Conservation (phyloP, 2,113 vertebrate genomes). For the Tauraco erythrolophus region DNA sequence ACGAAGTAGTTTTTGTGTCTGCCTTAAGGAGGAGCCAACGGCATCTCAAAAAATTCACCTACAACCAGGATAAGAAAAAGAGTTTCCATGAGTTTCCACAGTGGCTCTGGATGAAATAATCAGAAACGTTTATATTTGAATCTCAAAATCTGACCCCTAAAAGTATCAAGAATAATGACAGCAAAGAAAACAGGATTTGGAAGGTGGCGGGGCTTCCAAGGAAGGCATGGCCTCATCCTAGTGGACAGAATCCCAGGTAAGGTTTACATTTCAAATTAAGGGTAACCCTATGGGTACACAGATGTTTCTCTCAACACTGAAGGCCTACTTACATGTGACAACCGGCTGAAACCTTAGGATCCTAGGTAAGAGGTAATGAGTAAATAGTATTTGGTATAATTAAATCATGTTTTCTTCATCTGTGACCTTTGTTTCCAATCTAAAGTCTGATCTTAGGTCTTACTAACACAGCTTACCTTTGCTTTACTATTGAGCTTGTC, state of each 20-base stretch:
- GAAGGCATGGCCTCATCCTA: not conserved
- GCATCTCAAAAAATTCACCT: not conserved
- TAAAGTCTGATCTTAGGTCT: not conserved
- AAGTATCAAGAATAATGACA: not conserved
- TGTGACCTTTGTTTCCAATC: not conserved
- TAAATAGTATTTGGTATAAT: not conserved
- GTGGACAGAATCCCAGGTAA: not conserved
- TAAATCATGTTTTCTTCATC: not conserved
- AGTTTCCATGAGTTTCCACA: not conserved
- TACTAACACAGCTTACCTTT: not conserved
- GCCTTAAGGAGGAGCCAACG: not conserved
- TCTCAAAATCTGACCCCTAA: not conserved
- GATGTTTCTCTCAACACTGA: not conserved
- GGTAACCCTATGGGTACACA: rapidly evolving
- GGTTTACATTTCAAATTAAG: not conserved
- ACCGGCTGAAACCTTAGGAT: not conserved
- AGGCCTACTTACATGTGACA: not conserved
- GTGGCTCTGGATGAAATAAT: not conserved
- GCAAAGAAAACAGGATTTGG: not conserved
- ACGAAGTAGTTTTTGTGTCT: not conserved
- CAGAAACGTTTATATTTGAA: not conserved
- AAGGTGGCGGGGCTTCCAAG: not conserved
- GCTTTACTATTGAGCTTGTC: not conserved
- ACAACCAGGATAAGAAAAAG: not conserved
- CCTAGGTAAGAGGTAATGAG: not conserved